phyloP scores from a whole-genome alignment of 2,888 invertebrate species.

The Homarus gammarus region DNA sequence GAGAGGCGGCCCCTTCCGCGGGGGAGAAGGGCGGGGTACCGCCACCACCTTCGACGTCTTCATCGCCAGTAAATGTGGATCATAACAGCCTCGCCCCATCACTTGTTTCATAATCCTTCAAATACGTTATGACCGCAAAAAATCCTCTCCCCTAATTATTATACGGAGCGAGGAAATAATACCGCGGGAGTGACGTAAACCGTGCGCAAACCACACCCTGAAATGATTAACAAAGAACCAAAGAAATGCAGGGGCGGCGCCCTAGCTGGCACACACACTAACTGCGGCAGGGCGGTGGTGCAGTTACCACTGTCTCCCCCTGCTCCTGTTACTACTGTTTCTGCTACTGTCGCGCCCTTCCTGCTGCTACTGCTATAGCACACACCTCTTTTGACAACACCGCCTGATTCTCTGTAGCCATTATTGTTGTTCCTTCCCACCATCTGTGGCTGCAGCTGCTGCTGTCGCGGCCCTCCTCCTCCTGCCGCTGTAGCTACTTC shows the following conservation, averaged over 20 bases:
- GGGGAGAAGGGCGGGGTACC: constrained; percentile 8
- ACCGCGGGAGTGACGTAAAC: neutral
- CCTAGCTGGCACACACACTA: neutral
- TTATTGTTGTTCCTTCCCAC: neutral
- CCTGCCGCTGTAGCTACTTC: neutral
- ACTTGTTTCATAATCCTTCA: constrained; percentile 28
- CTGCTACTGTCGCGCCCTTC: constrained; percentile 20
- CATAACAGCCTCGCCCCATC: constrained; percentile 16
- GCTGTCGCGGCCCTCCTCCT: neutral
- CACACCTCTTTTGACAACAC: no score
- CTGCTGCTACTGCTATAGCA: neutral
- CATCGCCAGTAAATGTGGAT: constrained; percentile 37
- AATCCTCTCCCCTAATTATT: constrained; percentile 22
- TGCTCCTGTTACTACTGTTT: neutral
- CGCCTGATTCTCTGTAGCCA: neutral
- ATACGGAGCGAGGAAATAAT: constrained; percentile 6
- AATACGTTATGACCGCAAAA: constrained; percentile 33
- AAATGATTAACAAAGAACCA: constrained; percentile 18
- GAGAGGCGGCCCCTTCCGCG: neutral
- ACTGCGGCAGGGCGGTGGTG: neutral
- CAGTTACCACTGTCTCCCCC: neutral
- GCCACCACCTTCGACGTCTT: constrained; percentile 41
- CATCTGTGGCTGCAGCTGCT: neutral
- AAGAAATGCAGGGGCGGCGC: constrained; percentile 36
- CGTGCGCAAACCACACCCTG: constrained; percentile 19